Conservation (phyloP, 92 coral and sea anemone species). For the Palythoa caribaeorum region DNA sequence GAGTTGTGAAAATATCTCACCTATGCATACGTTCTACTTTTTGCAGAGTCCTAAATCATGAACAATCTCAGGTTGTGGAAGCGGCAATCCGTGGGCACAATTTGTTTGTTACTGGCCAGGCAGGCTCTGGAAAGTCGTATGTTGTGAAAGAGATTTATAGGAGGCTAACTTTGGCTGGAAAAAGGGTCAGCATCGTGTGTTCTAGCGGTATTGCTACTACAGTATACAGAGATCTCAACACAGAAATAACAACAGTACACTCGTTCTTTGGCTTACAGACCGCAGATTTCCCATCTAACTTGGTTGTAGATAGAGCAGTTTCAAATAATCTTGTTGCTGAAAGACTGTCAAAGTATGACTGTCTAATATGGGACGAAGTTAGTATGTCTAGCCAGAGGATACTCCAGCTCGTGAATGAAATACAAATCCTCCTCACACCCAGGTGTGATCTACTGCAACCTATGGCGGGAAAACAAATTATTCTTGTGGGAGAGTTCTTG, state of each 20-base stretch:
- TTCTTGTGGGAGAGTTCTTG: neutral
- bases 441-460: neutral
- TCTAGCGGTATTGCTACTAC: neutral
- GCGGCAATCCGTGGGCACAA: slow-evolving; percentile 12
- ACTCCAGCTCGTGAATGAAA: neutral
- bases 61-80: neutral
- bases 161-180: neutral
- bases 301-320: neutral
- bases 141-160: slow-evolving; percentile 11
- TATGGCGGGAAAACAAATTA: neutral
- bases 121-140: slow-evolving; percentile 9
- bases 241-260: neutral
- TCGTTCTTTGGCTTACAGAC: neutral
- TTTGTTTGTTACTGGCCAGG: slow-evolving; percentile 5
- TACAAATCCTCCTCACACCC: neutral
- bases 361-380: slow-evolving; percentile 1
- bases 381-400: neutral
- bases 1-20: slow-evolving; percentile 4
- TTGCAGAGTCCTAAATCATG: slow-evolving; percentile 11
- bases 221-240: neutral
- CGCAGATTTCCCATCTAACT: neutral
- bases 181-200: neutral
- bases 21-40: neutral
- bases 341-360: neutral
- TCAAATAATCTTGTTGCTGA: neutral